Percentiles rank a stretch among this genome's conserved stretches.
Evolutionary conservation across 2,113 vertebrate species (phyloP).

Genomic region (Neodon shergylaensis): DNA sequence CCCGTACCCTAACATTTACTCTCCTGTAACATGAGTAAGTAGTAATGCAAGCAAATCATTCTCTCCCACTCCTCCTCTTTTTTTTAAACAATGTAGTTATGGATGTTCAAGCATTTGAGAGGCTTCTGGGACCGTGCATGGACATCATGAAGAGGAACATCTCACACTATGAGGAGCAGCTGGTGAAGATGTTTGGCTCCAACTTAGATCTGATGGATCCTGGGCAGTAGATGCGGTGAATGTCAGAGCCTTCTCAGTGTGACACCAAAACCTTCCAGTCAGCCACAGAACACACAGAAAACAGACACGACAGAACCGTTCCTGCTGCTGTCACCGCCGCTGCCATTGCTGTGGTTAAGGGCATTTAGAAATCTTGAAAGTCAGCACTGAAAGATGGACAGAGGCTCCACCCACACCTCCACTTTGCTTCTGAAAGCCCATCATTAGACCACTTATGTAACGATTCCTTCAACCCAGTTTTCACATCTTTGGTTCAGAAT

Average conservation of each 20-base stretch:
- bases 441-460: conserved; percentile 85
- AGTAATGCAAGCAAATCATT: neutral
- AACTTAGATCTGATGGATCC: conserved; percentile 95
- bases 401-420: conserved; percentile 83
- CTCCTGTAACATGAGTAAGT: neutral
- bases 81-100: conserved; percentile 90
- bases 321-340: conserved; percentile 84
- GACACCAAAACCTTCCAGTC: conserved; percentile 86
- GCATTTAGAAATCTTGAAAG: conserved; percentile 86
- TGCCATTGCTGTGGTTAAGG: conserved; percentile 86
- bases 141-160: conserved; percentile 99
- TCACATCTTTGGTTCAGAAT: conserved; percentile 87
- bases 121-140: conserved; percentile 98
- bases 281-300: conserved; percentile 87
- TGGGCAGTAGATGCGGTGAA: conserved; percentile 86
- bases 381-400: conserved; percentile 86
- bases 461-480: conserved; percentile 83
- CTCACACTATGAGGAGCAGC: conserved; percentile 97
- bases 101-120: conserved; percentile 98
- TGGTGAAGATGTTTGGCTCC: conserved; percentile 99
- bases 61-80: neutral
- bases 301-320: conserved; percentile 83
- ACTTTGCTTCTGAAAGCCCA: conserved; percentile 88
- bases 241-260: conserved; percentile 86
- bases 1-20: neutral